Evolutionary conservation across 2,797 vertebrate species (phyloP), one percentile per base, ranked within the genome.

Genomic region (Rhynchonycteris naso): DNA sequence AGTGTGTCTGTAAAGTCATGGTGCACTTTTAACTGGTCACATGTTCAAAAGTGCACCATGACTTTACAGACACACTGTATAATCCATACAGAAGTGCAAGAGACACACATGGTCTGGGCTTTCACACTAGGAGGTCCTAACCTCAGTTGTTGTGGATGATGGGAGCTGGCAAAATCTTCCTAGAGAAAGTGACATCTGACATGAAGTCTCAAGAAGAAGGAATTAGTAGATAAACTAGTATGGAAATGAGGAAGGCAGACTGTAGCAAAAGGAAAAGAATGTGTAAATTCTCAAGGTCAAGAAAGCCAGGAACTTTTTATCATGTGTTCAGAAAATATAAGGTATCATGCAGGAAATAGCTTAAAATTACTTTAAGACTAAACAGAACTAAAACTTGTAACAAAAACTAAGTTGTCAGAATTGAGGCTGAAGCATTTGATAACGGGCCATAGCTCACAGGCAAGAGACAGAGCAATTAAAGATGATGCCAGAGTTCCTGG

Each of bases 111-210:
- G 59, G 19, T n/a, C 35, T 63, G 38, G 35, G 47, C 22, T 33
- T 76, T 71, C 12, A 84, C 21, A 56, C 59, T 50, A 68, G 13
- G 6, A 50, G 7, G 38, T 26, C n/a, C 63, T 21, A n/a, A 59
- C 19, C 76, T 82, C n/a, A 85, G n/a, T 7, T 90, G 5, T 21
- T 56, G 5, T 13, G 13, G 74, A 93, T 78, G 35, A 90, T 9
- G 33, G 7, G 11, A 94, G 26, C 88, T 24, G 81, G 66, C 33
- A 91, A 83, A 54, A 38, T 69, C 10, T n/a, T 87, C 88, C 16
- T 10, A 58, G 30, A 93, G 52, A 94, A 83, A 84, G 89, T 89
- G 65, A 84, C 28, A 93, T 72, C 52, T 33, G 58, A 95, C 11
- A 88, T 54, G 28, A 92, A 92, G 75, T 18, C 12, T 92, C 54